Evolutionary conservation across 2,113 vertebrate species (phyloP).

Genomic region (Silurus asotus): DNA sequence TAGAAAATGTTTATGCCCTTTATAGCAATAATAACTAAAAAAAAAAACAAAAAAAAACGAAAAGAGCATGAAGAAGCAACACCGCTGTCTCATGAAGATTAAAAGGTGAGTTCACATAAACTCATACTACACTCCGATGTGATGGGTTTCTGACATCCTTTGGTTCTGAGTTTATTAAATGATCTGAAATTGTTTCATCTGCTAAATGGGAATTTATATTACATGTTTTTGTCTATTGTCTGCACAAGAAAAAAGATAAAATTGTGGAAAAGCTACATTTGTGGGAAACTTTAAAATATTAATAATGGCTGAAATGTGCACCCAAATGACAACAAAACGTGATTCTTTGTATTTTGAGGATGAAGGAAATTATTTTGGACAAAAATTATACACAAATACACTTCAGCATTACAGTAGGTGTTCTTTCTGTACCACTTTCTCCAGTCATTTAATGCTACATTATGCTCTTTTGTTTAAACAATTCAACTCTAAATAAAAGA

Average conservation of each 20-base stretch:
- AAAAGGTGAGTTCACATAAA: not conserved
- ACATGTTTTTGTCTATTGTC: not conserved
- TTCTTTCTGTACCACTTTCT: not conserved
- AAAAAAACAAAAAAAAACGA: not conserved
- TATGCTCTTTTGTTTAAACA: not conserved
- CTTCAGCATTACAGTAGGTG: not conserved
- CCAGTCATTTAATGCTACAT: not conserved
- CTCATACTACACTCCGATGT: not conserved
- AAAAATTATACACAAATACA: not conserved
- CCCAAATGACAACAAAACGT: no score
- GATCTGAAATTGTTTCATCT: not conserved
- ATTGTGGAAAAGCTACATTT: not conserved
- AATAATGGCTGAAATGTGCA: not conserved
- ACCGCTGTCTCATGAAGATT: not conserved
- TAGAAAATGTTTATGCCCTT: not conserved
- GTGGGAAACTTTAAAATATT: not conserved
- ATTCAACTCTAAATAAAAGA: not conserved
- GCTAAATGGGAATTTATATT: not conserved
- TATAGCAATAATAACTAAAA: not conserved
- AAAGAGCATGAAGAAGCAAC: not conserved
- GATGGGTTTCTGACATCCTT: not conserved
- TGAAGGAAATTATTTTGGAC: not conserved
- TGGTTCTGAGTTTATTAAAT: not conserved
- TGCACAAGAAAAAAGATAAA: not conserved
- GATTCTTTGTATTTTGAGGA: no score